phyloP scores from a whole-genome alignment of 2,113 vertebrate species.

The Rhinichthys klamathensis region DNA sequence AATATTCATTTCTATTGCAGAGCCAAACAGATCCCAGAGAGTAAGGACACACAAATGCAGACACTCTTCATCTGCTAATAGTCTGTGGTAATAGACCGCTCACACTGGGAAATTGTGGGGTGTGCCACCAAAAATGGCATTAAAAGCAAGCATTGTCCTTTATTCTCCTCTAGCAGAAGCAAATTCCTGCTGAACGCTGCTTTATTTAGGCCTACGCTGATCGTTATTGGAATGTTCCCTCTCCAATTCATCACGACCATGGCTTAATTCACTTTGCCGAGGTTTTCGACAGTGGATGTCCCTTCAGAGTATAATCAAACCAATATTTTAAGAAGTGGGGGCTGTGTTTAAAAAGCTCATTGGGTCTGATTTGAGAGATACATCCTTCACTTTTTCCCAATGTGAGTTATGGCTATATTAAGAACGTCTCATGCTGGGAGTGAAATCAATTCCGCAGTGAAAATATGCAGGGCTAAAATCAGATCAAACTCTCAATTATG shows the following conservation, averaged over 20 bases:
- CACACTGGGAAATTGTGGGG: constrained; percentile 48
- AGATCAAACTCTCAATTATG: constrained; percentile 78
- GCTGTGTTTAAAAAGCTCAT: constrained; percentile 49
- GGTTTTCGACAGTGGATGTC: constrained; percentile 68
- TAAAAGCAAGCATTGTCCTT: constrained; percentile 57
- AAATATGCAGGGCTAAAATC: constrained; percentile 75
- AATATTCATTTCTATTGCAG: constrained; percentile 73
- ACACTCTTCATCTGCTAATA: constrained; percentile 63
- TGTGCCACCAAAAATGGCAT: constrained; percentile 64
- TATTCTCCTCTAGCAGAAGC: constrained; percentile 68
- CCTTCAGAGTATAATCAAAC: constrained; percentile 75
- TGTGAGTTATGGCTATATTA: constrained; percentile 79
- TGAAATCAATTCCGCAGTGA: constrained; percentile 71
- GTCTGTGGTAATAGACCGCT: constrained; percentile 68
- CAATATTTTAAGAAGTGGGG: constrained; percentile 72
- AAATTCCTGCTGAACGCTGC: constrained; percentile 59
- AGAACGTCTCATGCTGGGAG: constrained; percentile 77
- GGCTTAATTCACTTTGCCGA: constrained; percentile 69
- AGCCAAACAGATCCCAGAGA: constrained; percentile 62
- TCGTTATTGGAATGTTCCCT: constrained; percentile 65
- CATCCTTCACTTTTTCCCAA: constrained; percentile 68
- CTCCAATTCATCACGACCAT: constrained; percentile 72
- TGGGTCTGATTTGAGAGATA: constrained; percentile 60
- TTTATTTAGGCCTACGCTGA: constrained; percentile 72
- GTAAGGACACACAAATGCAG: constrained; percentile 58